Conservation (phyloP, 37 sponge, comb jelly and placozoan genomes). For the Aphrocallistes beatrix region DNA sequence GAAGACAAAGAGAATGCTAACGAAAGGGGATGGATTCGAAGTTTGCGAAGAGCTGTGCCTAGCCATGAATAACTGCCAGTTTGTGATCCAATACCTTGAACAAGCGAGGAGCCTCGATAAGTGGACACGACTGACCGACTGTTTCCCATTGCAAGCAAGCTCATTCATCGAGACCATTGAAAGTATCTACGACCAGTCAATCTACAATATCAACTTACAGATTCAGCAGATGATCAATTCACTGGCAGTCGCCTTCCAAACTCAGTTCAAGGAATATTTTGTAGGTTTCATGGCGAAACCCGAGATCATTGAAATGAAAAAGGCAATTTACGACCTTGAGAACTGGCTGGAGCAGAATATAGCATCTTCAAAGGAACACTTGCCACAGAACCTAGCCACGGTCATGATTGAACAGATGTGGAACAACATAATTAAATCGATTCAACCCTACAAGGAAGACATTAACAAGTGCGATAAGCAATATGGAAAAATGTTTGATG, state of each 20-base stretch:
- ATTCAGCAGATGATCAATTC: background rate
- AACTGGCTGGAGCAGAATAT: background rate
- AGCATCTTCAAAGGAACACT: background rate
- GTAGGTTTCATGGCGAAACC: conserved; percentile 17
- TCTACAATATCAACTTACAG: background rate
- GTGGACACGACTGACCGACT: conserved; percentile 15
- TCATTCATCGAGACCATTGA: background rate
- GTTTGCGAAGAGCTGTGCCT: background rate
- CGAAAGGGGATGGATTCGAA: background rate
- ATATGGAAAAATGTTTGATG: background rate
- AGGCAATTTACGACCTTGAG: background rate
- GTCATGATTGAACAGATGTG: background rate
- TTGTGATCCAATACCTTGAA: background rate
- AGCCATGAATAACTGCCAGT: conserved; percentile 1
- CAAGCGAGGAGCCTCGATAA: conserved; percentile 1
- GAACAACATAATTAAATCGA: background rate
- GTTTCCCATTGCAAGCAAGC: conserved; percentile 8
- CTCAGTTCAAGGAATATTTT: conserved; percentile 6
- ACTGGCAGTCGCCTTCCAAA: background rate
- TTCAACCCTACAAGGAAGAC: background rate
- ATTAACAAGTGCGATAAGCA: background rate
- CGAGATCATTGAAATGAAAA: background rate
- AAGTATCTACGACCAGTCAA: background rate
- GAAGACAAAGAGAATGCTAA: background rate
- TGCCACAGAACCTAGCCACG: background rate